A percentile compares a stretch with the other conserved stretches of the same genome.
Conservation (phyloP, 2,113 vertebrate genomes). For the Sclerurus mexicanus region DNA sequence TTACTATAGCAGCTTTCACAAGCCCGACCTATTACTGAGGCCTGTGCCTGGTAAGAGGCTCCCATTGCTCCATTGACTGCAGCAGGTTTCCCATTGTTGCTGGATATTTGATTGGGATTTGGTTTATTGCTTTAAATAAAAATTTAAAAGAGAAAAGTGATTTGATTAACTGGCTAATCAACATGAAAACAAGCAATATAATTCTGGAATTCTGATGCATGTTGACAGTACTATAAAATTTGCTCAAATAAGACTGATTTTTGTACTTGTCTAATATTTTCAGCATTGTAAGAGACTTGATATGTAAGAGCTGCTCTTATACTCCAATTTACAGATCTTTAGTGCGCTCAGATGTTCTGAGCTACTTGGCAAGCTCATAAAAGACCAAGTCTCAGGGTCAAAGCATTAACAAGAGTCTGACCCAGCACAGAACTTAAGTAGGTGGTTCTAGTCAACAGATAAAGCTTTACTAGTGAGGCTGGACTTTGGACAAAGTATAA, state of each 20-base stretch:
- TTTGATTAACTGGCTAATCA: not conserved
- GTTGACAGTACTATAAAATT: not conserved
- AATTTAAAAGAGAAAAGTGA: not conserved
- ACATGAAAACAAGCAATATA: not conserved
- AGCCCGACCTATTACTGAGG: constrained; percentile 83
- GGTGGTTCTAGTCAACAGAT: not conserved
- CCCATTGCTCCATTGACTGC: constrained; percentile 90
- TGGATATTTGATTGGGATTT: constrained; percentile 96
- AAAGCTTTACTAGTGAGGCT: not conserved
- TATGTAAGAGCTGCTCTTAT: not conserved
- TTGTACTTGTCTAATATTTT: not conserved
- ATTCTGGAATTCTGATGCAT: not conserved
- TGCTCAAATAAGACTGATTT: not conserved
- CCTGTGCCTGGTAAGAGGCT: constrained; percentile 78
- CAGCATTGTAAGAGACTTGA: not conserved
- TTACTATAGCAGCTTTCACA: constrained; percentile 97
- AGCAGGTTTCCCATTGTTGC: constrained; percentile 89
- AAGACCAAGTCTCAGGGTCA: not conserved
- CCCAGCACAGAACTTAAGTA: not conserved
- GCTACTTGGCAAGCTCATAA: not conserved
- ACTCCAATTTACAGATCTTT: not conserved
- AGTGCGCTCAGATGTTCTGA: not conserved
- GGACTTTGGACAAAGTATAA: not conserved
- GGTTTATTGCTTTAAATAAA: constrained; percentile 89
- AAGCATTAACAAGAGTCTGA: not conserved